Evolutionary conservation across 2,797 vertebrate species (phyloP).

Genomic region (Nyctibius grandis): DNA sequence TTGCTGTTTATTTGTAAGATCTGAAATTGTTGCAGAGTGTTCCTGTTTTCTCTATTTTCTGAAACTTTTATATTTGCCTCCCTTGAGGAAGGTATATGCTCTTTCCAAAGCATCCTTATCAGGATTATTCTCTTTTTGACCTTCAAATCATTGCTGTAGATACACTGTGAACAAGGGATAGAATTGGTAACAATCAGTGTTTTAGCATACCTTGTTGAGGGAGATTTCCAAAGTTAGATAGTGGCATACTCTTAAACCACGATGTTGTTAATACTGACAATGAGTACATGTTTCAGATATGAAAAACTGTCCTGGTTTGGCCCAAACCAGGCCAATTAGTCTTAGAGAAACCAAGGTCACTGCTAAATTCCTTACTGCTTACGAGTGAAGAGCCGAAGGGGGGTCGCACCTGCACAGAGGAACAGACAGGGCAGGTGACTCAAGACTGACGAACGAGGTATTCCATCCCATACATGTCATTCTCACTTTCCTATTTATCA

Average conservation of each 20-base stretch:
- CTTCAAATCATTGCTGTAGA: neutral
- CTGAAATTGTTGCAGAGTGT: neutral
- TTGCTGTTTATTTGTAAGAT: neutral
- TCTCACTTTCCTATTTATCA: too few species aligned
- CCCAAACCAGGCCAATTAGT: too few species aligned
- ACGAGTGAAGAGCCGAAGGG: too few species aligned
- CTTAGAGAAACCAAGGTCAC: too few species aligned
- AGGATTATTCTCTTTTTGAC: neutral
- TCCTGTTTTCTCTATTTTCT: neutral
- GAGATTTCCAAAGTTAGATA: neutral
- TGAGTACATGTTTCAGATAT: neutral
- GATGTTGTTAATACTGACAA: neutral
- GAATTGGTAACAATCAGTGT: rapidly evolving
- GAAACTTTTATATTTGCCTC: neutral
- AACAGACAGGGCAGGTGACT: too few species aligned
- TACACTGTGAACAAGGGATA: neutral
- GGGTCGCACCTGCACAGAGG: too few species aligned
- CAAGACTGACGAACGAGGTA: too few species aligned
- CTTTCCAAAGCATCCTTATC: neutral
- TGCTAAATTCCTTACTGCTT: too few species aligned
- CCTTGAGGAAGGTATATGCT: neutral
- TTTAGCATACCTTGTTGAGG: neutral
- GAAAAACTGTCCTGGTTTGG: too few species aligned
- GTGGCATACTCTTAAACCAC: neutral
- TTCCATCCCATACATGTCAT: too few species aligned